These are phyloP conservation scores for Apamea epomidion DNA, from an alignment of 2,888 invertebrate species.

Conservation along the genomic window DNA sequence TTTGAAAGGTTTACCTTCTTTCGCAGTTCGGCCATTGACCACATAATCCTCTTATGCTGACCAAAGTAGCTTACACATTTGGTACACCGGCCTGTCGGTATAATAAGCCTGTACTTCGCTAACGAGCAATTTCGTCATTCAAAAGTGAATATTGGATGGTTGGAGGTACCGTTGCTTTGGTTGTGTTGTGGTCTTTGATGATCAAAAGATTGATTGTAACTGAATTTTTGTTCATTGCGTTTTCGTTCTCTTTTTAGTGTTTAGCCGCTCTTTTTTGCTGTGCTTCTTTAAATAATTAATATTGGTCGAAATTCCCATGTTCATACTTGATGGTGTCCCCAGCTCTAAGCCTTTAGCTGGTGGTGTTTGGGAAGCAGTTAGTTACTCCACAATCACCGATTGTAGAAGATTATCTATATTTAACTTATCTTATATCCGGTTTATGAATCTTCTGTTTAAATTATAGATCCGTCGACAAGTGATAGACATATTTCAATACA, in stretches of 20 bases:
- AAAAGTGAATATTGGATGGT: constrained; percentile 37
- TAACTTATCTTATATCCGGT: neutral
- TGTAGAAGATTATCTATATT: neutral
- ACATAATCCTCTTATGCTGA: constrained; percentile 70
- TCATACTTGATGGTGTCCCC: neutral
- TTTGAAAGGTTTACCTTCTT: constrained; percentile 70
- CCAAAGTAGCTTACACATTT: constrained; percentile 68
- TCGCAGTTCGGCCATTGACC: constrained; percentile 70
- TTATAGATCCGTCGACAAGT: constrained; percentile 27
- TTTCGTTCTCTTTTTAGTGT: constrained; percentile 33
- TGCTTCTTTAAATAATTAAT: neutral
- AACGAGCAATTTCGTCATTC: constrained; percentile 56
- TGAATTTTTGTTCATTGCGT: constrained; percentile 36
- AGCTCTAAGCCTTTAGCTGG: neutral
- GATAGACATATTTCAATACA: constrained; percentile 5
- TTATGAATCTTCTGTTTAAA: constrained; percentile 13
- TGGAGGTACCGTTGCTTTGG: constrained; percentile 42
- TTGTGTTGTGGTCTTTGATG: constrained; percentile 32
- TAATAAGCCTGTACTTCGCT: constrained; percentile 55
- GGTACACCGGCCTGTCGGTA: constrained; percentile 52
- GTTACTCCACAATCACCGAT: neutral
- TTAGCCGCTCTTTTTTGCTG: neutral
- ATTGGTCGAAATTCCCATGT: neutral
- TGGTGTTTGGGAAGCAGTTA: constrained; percentile 10
- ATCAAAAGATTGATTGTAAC: constrained; percentile 44